Conservation (phyloP, 2,888 invertebrate genomes). For the Zaprionus bogoriensis region DNA sequence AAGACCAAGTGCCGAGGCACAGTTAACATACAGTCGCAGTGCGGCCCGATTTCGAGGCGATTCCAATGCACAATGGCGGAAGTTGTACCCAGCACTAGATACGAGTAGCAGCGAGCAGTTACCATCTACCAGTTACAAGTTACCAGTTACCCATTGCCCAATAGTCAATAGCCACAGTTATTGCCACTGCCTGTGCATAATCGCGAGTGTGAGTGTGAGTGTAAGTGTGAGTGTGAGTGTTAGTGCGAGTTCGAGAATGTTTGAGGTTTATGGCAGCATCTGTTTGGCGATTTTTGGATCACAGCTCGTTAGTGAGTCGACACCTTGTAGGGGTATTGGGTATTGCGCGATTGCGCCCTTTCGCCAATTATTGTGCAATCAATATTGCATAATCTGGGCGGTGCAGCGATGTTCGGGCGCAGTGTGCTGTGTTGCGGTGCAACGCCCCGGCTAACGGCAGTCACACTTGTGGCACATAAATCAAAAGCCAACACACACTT, state of each 20-base stretch:
- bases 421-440: conserved; percentile 37
- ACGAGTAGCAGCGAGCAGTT: background rate
- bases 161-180: background rate
- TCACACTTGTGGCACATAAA: conserved; percentile 76
- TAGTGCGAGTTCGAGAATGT: background rate
- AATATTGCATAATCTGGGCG: conserved; percentile 73
- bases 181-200: conserved; percentile 47
- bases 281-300: conserved; percentile 62
- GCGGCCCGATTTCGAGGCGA: conserved; percentile 13
- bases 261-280: conserved; percentile 56
- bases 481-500: conserved; percentile 47
- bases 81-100: conserved; percentile 37
- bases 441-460: conserved; percentile 74
- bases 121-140: background rate
- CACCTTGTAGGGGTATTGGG: conserved; percentile 73
- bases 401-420: conserved; percentile 14
- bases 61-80: conserved; percentile 68
- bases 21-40: conserved; percentile 40
- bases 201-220: conserved; percentile 24
- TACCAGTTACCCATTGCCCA: background rate
- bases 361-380: conserved; percentile 76
- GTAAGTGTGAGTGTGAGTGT: conserved; percentile 6
- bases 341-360: conserved; percentile 72
- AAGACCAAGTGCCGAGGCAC: conserved; percentile 44
- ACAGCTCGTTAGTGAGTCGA: conserved; percentile 71